Conservation (phyloP, 1,140 invertebrate genomes). For the Mercenaria mercenaria region DNA sequence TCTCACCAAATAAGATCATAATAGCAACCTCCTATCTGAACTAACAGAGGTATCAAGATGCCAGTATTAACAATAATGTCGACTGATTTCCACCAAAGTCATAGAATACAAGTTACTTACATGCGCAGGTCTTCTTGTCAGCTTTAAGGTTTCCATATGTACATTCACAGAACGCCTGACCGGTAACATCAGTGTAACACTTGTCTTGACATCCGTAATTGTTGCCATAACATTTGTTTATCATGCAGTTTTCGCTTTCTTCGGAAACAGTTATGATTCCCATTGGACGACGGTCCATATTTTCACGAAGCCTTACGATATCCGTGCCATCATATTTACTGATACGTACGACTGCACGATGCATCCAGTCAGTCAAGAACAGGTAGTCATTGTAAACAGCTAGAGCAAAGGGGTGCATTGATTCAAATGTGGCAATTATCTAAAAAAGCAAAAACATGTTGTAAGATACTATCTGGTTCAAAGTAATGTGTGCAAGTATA, state of each 20-base stretch:
- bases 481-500: too few species aligned
- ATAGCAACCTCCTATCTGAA: too few species aligned
- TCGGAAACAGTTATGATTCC: conserved; percentile 93
- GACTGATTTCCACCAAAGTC: too few species aligned
- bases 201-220: conserved; percentile 98
- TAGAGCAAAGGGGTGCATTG: conserved; percentile 96
- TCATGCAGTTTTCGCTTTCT: conserved; percentile 86
- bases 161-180: conserved; percentile 60
- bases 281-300: conserved; percentile 92
- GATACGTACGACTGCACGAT: conserved; percentile 89
- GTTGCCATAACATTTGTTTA: conserved; percentile 91
- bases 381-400: conserved; percentile 97
- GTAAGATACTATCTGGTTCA: too few species aligned
- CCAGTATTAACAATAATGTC: too few species aligned
- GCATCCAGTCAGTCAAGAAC: conserved; percentile 99
- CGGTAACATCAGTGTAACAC: conserved; percentile 87
- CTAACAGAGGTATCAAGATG: too few species aligned
- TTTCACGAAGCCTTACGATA: conserved; percentile 89
- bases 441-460: too few species aligned
- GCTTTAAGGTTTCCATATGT: conserved; percentile 26
- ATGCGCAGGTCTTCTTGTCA: conserved; percentile 58
- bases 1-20: too few species aligned
- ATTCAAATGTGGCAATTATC: too few species aligned
- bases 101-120: too few species aligned
- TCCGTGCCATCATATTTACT: conserved; percentile 93